A percentile compares a stretch with the other conserved stretches of the same genome.
phyloP scores from a whole-genome alignment of 2,888 invertebrate genomes.

The Caenorhabditis becei region DNA sequence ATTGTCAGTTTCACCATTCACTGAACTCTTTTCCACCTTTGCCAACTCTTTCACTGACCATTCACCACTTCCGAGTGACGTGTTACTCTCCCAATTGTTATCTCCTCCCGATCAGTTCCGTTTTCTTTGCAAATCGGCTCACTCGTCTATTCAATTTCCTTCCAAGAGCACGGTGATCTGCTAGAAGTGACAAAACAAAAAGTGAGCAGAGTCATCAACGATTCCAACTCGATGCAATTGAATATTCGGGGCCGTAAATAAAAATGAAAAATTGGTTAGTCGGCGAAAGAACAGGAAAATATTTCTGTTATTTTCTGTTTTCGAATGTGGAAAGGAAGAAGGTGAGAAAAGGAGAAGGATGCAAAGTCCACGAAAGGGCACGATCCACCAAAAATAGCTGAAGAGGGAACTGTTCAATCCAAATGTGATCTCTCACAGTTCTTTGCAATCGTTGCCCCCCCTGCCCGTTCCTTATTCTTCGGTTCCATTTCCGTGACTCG shows the following conservation, averaged over 20 bases:
- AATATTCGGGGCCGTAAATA: neutral
- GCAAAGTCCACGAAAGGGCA: no score
- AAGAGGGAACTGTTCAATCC: no score
- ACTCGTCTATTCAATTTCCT: neutral
- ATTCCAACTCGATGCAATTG: neutral
- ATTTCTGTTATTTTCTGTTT: neutral
- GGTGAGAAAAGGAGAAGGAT: no score
- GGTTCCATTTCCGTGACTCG: neutral
- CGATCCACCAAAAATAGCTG: no score
- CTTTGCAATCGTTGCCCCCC: no score
- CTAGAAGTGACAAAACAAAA: neutral
- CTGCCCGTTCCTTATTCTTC: neutral
- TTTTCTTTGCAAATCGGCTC: neutral
- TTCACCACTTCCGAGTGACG: neutral
- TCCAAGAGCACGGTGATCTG: neutral
- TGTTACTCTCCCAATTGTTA: no score
- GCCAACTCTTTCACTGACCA: neutral
- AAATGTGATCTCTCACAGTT: no score
- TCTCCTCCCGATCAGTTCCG: neutral
- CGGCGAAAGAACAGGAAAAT: neutral
- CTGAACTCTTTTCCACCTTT: neutral
- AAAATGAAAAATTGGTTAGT: neutral
- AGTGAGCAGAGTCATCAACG: neutral
- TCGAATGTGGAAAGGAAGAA: no score
- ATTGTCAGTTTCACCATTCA: neutral